phyloP scores from a whole-genome alignment of 30 jellyfish, hydroid and myxozoan species.

The Cassiopea andromeda region DNA sequence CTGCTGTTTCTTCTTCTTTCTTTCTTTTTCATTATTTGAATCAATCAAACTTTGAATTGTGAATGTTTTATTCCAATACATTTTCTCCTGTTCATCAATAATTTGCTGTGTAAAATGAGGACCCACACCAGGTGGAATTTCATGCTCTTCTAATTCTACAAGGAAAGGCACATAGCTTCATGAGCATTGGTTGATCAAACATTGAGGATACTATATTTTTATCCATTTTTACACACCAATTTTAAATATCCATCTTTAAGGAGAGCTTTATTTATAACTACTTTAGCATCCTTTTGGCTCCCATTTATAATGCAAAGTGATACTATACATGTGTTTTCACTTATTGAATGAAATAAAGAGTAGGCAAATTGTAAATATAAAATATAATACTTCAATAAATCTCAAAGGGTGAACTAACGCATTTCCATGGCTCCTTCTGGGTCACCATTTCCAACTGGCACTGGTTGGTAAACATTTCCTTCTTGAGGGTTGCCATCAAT shows the following conservation, averaged over 20 bases:
- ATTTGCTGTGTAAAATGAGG: slow-evolving; percentile 77
- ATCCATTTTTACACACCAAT: too few relatives aligned
- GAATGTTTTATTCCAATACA: slow-evolving; percentile 70
- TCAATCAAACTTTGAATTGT: slow-evolving; percentile 62
- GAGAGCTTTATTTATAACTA: too few relatives aligned
- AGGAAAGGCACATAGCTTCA: not conserved
- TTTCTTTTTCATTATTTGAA: slow-evolving; percentile 49
- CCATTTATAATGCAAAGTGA: too few relatives aligned
- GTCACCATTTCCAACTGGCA: slow-evolving; percentile 70
- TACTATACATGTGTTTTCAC: too few relatives aligned
- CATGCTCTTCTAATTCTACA: slow-evolving; percentile 60
- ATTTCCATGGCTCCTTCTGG: slow-evolving; percentile 87
- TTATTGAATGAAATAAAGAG: too few relatives aligned
- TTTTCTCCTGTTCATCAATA: slow-evolving; percentile 62
- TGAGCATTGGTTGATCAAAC: too few relatives aligned
- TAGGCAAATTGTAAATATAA: too few relatives aligned
- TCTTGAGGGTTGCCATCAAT: slow-evolving; percentile 64
- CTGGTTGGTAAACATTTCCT: slow-evolving; percentile 48
- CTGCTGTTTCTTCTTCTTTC: slow-evolving; percentile 37
- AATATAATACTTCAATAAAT: not conserved
- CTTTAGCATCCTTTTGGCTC: too few relatives aligned
- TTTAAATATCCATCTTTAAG: too few relatives aligned
- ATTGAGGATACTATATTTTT: too few relatives aligned
- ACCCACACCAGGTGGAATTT: slow-evolving; percentile 64
- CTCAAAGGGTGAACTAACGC: slow-evolving; percentile 43